Conservation (phyloP, 2,888 invertebrate species). For the Phalangium opilio region DNA sequence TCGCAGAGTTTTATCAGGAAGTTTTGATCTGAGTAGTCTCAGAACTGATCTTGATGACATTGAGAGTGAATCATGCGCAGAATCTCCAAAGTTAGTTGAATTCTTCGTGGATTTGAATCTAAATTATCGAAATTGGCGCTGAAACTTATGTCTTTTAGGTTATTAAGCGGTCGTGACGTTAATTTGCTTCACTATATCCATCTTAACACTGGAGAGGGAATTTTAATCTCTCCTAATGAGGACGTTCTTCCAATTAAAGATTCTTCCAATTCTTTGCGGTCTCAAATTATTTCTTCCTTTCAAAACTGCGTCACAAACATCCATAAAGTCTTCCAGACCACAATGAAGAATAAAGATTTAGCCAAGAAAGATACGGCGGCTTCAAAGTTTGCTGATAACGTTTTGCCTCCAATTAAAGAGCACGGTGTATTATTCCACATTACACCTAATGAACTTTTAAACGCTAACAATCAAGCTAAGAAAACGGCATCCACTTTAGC, state of each 20-base stretch:
- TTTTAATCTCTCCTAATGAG: slow-evolving; percentile 45
- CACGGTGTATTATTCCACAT: slow-evolving; percentile 52
- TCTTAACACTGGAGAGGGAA: slow-evolving; percentile 52
- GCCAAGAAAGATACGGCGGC: slow-evolving; percentile 8
- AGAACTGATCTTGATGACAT: slow-evolving; percentile 7
- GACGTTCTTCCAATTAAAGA: background rate
- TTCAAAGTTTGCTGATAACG: slow-evolving; percentile 26
- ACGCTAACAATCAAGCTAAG: slow-evolving; percentile 37
- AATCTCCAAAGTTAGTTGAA: background rate
- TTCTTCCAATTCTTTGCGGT: slow-evolving; percentile 12
- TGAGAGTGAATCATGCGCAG: background rate
- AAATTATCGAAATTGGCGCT: background rate
- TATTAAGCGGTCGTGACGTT: slow-evolving; percentile 52
- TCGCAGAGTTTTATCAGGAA: slow-evolving; percentile 14
- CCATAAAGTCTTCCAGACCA: slow-evolving; percentile 49
- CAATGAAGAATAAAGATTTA: slow-evolving; percentile 7
- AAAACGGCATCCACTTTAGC: slow-evolving; percentile 35
- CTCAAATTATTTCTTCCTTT: slow-evolving; percentile 52
- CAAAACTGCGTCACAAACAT: slow-evolving; percentile 52
- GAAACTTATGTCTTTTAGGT: slow-evolving; percentile 30
- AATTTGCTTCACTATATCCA: slow-evolving; percentile 59
- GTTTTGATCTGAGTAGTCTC: slow-evolving; percentile 15
- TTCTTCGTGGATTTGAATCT: background rate
- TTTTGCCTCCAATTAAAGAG: slow-evolving; percentile 63
- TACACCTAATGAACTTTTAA: slow-evolving; percentile 9